Base-by-base conservation (phyloP, 1,140 invertebrate genomes). In the Rhynchophorus ferrugineus region DNA sequence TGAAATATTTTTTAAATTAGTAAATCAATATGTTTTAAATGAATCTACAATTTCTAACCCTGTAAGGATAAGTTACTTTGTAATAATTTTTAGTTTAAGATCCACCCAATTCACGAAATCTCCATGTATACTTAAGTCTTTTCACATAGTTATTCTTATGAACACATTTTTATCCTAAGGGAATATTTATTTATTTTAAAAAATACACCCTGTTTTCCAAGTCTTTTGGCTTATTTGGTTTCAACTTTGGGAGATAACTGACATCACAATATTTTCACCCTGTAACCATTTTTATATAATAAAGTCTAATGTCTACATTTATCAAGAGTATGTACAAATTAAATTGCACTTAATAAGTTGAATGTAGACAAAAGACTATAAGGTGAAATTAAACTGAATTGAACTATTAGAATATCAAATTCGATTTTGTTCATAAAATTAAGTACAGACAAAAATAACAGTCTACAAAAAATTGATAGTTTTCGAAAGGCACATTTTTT, bases 121-220 rank as follows among this genome's bases (percentile, higher is more conserved):
- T 8, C 14, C 38, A 37, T 44, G 6, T 44, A 44, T 13, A 41
- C 38, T 19, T 1, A 17, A 34, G 24, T 44, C 43, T 34, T 34
- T 34, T 44, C 24, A 17, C 3, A 7, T 33, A 44, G 33, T 19
- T 21, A 14, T 33, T 44, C 24, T 43, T 24, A 17, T 44, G 14
- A 47, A 36, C 19, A 49, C 38, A 49, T 49, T 29, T 17, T 41
- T 29, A 29, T 29, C 24, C 11, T 29, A 42, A 21, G 13, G 37
- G 33, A 13, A 24, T 47, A 49, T 22, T 39, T 29, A 49, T 49
- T 41, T 49, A 8, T 19, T 19, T 47, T 49, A 19, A 41, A n/a
- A 41, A 41, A 49, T 41, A 49, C 47, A 49, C 47, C 47, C 47
- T 49, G 47, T 49, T 42, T 42, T 29, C 35, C 37, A 49, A n/a